Percentiles rank a stretch among this genome's conserved stretches.
Conservation (phyloP, 2,888 invertebrate species). For the Acanthosepion pharaonis region DNA sequence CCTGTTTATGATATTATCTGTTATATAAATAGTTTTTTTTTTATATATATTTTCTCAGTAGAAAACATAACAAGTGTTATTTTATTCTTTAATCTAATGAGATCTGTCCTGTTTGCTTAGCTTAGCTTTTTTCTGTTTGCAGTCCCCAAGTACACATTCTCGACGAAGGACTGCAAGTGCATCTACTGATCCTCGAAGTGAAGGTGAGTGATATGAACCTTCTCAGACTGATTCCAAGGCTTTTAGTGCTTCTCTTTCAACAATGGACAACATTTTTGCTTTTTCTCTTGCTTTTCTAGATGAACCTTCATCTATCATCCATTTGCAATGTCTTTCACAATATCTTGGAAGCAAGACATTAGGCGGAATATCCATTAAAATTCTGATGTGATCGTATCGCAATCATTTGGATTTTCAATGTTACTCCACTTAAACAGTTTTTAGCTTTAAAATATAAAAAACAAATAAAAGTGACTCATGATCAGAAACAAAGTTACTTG, state of each 20-base stretch:
- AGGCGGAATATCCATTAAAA: background rate
- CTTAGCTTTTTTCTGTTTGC: background rate
- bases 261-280: background rate
- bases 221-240: background rate
- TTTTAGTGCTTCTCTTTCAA: background rate
- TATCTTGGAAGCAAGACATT: background rate
- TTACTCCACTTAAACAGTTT: background rate
- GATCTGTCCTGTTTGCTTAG: no score
- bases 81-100: no score
- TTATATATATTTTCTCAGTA: no score
- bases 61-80: no score
- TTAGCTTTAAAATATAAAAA: background rate
- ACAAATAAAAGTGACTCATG: background rate
- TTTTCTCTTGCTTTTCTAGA: constrained; percentile 7
- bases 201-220: background rate
- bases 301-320: background rate
- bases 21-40: no score
- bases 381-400: background rate
- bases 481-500: background rate
- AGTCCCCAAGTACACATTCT: background rate
- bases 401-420: background rate
- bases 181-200: background rate
- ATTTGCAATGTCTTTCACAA: background rate
- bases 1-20: no score
- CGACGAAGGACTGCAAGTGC: constrained; percentile 9